Conservation (phyloP, 1,140 invertebrate genomes). For the Diabrotica undecimpunctata region DNA sequence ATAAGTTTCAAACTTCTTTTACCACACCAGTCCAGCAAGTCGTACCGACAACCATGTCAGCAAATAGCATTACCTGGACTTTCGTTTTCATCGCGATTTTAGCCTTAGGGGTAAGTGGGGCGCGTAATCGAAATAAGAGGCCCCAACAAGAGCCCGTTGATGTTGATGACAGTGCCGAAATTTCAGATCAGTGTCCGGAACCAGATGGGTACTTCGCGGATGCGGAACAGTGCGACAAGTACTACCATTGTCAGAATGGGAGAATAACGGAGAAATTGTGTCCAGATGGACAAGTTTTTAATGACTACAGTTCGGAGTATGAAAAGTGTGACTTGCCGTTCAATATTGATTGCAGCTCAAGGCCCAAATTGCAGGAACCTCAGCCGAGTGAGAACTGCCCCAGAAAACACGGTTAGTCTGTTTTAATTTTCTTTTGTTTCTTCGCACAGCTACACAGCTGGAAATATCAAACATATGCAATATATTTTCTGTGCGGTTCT, state of each 20-base stretch:
- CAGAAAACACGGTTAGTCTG: constrained; percentile 65
- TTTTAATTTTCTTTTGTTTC: not conserved
- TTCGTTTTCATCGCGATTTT: constrained; percentile 2
- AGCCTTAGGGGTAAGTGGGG: constrained; percentile 3
- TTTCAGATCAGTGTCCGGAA: constrained; percentile 71
- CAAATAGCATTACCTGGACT: not conserved
- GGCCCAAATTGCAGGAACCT: constrained; percentile 71
- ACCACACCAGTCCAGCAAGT: not conserved
- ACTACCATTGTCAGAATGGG: constrained; percentile 76
- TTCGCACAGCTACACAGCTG: not conserved
- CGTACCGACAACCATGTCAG: not conserved
- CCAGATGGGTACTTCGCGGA: constrained; percentile 82
- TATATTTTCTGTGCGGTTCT: no score
- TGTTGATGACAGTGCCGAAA: constrained; percentile 31
- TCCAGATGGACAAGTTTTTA: constrained; percentile 88
- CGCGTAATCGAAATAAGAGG: not conserved
- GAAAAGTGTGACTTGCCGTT: constrained; percentile 87
- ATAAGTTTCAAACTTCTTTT: constrained; percentile 2
- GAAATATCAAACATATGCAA: no score
- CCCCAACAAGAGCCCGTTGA: constrained; percentile 6
- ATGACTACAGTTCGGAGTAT: constrained; percentile 74
- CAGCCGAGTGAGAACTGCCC: constrained; percentile 72
- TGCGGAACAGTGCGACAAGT: constrained; percentile 85
- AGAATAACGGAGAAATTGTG: constrained; percentile 74
- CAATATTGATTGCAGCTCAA: constrained; percentile 75